These are phyloP conservation scores for Ophioninae sp. DNA, from an alignment of 2,888 invertebrate species.

Conservation along the genomic window DNA sequence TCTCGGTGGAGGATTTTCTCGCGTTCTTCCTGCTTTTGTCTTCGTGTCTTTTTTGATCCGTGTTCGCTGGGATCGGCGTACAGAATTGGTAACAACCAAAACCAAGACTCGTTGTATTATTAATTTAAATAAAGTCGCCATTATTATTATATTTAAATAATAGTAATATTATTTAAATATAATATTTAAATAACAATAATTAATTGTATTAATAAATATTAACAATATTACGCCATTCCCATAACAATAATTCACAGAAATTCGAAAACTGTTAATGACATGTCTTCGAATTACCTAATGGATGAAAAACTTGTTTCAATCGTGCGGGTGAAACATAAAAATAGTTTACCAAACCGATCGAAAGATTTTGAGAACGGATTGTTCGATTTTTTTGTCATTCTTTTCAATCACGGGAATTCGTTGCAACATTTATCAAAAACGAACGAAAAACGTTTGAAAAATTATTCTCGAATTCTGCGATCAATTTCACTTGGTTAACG, in stretches of 20 bases:
- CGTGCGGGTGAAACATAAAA: neutral
- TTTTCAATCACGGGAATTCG: neutral
- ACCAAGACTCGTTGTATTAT: constrained; percentile 67
- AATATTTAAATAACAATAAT: neutral
- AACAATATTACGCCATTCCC: too few species aligned
- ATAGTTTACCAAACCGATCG: neutral
- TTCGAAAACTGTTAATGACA: neutral
- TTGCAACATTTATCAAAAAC: neutral
- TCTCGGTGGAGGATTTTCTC: constrained; percentile 56
- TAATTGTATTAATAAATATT: too few species aligned
- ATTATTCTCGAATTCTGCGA: neutral
- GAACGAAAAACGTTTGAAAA: neutral
- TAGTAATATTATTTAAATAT: neutral
- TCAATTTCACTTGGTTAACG: neutral
- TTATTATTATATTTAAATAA: too few species aligned
- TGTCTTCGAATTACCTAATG: too few species aligned
- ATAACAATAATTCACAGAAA: neutral
- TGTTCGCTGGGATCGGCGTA: constrained; percentile 66
- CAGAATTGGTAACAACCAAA: constrained; percentile 63
- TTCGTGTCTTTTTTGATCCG: constrained; percentile 61
- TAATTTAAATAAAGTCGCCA: neutral
- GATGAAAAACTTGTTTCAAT: neutral
- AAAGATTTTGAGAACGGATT: neutral
- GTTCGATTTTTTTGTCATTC: neutral
- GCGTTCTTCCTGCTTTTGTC: constrained; percentile 51